phyloP scores from a whole-genome alignment of 1,140 invertebrate genomes.

The Eufriesea mexicana region DNA sequence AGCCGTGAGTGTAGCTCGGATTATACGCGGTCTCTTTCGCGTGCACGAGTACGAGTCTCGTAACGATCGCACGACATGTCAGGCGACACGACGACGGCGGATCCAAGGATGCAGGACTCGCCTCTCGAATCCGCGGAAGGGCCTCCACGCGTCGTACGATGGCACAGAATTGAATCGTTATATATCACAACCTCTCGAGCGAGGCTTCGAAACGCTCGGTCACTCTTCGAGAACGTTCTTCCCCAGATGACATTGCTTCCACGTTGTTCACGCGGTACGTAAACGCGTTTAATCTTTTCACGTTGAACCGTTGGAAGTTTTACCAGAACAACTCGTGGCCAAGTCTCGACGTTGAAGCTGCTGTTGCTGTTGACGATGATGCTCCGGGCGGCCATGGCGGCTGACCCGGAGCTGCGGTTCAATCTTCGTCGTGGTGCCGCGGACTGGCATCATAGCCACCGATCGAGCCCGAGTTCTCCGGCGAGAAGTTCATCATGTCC shows the following conservation, averaged over 20 bases:
- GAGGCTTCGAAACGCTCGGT: slow-evolving; percentile 55
- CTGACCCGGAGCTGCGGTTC: slow-evolving; percentile 84
- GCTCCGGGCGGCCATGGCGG: slow-evolving; percentile 82
- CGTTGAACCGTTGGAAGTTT: slow-evolving; percentile 17
- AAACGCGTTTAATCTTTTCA: neutral
- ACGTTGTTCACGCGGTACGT: neutral
- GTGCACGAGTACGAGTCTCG: neutral
- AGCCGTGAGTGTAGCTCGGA: neutral
- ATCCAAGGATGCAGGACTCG: slow-evolving; percentile 11
- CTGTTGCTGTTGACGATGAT: slow-evolving; percentile 51
- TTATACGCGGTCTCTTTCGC: neutral
- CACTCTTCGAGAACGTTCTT: slow-evolving; percentile 41
- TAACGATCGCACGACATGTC: neutral
- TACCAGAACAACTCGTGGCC: slow-evolving; percentile 80
- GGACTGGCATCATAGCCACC: slow-evolving; percentile 84
- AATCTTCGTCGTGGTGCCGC: slow-evolving; percentile 85
- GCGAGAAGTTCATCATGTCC: slow-evolving; percentile 83
- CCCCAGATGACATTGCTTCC: neutral
- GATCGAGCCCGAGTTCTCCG: slow-evolving; percentile 82
- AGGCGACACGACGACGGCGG: slow-evolving; percentile 25
- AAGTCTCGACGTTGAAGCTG: slow-evolving; percentile 66
- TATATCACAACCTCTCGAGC: slow-evolving; percentile 64
- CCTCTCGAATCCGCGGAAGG: slow-evolving; percentile 18
- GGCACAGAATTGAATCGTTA: slow-evolving; percentile 61
- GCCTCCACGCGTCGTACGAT: slow-evolving; percentile 59